These are phyloP conservation scores for Plebejus anna DNA, from an alignment of 2,888 invertebrate species.

Conservation along the genomic window DNA sequence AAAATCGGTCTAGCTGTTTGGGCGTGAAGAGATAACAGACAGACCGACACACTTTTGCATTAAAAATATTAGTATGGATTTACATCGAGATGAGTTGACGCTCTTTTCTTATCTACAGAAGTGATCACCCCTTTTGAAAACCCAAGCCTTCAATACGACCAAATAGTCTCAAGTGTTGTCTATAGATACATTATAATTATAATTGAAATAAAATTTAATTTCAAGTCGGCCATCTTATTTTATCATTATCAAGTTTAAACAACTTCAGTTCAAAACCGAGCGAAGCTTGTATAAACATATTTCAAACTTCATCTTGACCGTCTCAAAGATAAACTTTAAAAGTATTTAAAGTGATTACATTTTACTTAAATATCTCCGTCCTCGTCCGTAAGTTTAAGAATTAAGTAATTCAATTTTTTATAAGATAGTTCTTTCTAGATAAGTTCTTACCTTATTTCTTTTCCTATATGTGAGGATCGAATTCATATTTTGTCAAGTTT, in stretches of 20 bases:
- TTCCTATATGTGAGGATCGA: neutral
- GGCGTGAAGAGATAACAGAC: too few species aligned
- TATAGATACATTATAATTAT: conserved; percentile 29
- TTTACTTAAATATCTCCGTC: neutral
- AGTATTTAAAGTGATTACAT: conserved; percentile 59
- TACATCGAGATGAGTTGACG: too few species aligned
- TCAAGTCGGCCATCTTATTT: conserved; percentile 39
- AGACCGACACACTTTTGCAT: too few species aligned
- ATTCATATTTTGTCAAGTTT: too few species aligned
- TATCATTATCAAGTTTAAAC: conserved; percentile 40
- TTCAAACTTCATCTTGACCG: conserved; percentile 56
- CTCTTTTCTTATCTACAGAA: neutral
- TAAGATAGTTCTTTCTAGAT: neutral
- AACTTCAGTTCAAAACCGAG: conserved; percentile 38
- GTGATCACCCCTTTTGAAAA: neutral
- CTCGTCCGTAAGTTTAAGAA: neutral
- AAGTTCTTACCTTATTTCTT: neutral
- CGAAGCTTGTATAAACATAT: conserved; percentile 47
- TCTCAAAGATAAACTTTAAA: conserved; percentile 52
- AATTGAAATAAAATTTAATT: conserved; percentile 41
- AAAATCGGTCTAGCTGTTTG: too few species aligned
- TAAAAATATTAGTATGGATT: too few species aligned
- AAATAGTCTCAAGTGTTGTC: neutral
- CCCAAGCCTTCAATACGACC: neutral
- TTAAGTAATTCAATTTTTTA: neutral